phyloP scores from a whole-genome alignment of 2,113 vertebrate species.

The Pungitius pungitius region DNA sequence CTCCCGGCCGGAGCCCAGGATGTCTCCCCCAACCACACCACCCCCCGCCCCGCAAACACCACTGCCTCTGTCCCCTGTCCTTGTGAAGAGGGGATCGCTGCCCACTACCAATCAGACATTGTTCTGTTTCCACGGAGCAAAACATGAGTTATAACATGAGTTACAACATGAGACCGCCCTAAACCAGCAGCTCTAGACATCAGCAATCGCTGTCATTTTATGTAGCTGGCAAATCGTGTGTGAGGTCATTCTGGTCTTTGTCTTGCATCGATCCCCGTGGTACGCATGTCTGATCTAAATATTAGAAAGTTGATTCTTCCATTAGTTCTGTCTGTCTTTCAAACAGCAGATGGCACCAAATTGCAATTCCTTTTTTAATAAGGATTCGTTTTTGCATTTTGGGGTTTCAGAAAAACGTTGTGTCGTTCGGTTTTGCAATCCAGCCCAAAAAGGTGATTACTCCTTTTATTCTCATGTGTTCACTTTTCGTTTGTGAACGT shows the following conservation, averaged over 20 bases:
- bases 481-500: conserved; percentile 42
- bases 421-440: conserved; percentile 37
- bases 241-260: not conserved
- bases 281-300: not conserved
- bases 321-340: not conserved
- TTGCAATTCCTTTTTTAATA: not conserved
- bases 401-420: conserved; percentile 1
- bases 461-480: no score
- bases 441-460: not conserved
- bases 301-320: not conserved
- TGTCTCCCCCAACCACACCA: conserved; percentile 28
- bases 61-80: not conserved
- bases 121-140: not conserved
- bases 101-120: not conserved
- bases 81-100: conserved; percentile 2
- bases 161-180: no score
- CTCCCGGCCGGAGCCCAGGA: conserved; percentile 40
- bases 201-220: not conserved
- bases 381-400: not conserved
- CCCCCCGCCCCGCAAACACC: conserved; percentile 8
- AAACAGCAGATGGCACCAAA: conserved; percentile 29
- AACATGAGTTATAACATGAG: no score
- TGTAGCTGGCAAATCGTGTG: no score
- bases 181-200: not conserved
- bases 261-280: not conserved